A percentile compares a stretch with the other conserved stretches of the same genome.
phyloP scores from a whole-genome alignment of 2,888 invertebrate species.

The Lutraria lutraria region DNA sequence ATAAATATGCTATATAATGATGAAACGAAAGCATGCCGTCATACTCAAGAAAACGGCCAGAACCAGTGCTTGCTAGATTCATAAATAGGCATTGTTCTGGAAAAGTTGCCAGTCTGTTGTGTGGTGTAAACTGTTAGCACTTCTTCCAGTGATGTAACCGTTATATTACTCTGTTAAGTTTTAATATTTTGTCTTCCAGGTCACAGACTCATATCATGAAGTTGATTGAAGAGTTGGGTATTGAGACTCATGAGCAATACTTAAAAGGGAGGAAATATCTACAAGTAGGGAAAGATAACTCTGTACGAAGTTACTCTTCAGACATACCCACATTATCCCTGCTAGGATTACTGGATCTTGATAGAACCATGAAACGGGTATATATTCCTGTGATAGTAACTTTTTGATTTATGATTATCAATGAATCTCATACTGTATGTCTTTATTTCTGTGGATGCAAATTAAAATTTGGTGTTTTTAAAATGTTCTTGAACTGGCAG shows the following conservation, averaged over 20 bases:
- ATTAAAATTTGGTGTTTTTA: too few species aligned
- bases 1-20: too few species aligned
- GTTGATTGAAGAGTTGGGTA: conserved; percentile 83
- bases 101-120: too few species aligned
- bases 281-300: conserved; percentile 79
- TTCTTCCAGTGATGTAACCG: too few species aligned
- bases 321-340: conserved; percentile 83
- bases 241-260: conserved; percentile 83
- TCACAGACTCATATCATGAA: conserved; percentile 83
- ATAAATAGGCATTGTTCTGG: too few species aligned
- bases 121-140: too few species aligned
- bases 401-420: background rate
- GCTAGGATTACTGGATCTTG: conserved; percentile 82
- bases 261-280: conserved; percentile 82
- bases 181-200: conserved; percentile 61
- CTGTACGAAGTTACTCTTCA: conserved; percentile 79
- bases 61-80: too few species aligned
- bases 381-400: background rate
- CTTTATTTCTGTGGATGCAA: too few species aligned
- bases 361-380: conserved; percentile 81
- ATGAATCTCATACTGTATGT: background rate
- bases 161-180: too few species aligned
- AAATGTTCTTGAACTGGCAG: too few species aligned
- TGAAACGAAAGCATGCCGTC: too few species aligned
- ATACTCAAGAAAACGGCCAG: too few species aligned